phyloP scores from a whole-genome alignment of 2,113 vertebrate genomes.

The Campylomormyrus tamandua region DNA sequence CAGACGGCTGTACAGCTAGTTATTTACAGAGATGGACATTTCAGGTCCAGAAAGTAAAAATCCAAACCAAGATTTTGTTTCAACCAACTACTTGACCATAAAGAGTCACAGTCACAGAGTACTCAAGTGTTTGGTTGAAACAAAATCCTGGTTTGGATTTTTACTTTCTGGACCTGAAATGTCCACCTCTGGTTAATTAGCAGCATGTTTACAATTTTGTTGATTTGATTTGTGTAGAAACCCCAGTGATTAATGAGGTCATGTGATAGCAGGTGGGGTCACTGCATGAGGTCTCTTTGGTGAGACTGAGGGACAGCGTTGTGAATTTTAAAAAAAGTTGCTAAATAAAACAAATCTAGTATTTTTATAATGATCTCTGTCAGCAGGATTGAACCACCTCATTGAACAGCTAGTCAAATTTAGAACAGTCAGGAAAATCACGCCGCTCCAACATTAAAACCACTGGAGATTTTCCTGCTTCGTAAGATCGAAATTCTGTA shows the following conservation, averaged over 20 bases:
- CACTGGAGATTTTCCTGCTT: neutral
- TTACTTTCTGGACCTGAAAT: no score
- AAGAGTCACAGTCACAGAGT: no score
- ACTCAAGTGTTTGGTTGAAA: no score
- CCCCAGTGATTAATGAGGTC: neutral
- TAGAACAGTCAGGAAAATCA: neutral
- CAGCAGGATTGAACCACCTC: neutral
- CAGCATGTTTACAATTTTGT: neutral
- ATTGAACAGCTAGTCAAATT: neutral
- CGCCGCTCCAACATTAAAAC: neutral
- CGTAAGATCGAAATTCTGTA: neutral
- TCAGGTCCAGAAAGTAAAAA: no score
- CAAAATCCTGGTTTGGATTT: no score
- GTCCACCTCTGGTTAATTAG: neutral
- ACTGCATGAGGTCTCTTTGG: neutral
- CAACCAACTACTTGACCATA: no score
- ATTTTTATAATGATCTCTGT: neutral
- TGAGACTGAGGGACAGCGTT: neutral
- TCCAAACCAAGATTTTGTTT: no score
- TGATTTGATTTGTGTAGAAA: neutral
- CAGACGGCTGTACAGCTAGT: neutral
- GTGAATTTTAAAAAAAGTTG: neutral
- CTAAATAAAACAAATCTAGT: neutral
- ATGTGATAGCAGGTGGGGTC: neutral
- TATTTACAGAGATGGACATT: no score